Conservation (phyloP, 2,888 invertebrate species). For the Cotesia congregata region DNA sequence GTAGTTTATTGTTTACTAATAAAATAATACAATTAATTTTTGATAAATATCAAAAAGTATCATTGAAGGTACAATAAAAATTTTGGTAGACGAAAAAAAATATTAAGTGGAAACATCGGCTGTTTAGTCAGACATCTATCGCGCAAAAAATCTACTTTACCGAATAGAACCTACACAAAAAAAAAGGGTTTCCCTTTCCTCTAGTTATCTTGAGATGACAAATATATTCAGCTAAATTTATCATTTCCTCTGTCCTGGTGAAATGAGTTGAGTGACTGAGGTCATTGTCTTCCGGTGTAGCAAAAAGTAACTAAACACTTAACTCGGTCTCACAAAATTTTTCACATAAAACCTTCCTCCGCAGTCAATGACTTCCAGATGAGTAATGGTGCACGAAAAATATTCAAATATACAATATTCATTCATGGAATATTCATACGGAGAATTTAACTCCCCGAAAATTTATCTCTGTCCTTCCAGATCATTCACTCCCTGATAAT, state of each 20-base stretch:
- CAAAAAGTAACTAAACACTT: too few relatives aligned
- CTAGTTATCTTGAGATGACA: too few relatives aligned
- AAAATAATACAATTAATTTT: too few relatives aligned
- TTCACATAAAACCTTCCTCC: neutral
- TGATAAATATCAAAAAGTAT: too few relatives aligned
- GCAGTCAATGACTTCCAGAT: neutral
- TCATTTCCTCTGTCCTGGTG: neutral
- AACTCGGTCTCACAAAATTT: neutral
- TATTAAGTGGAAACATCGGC: constrained; percentile 5
- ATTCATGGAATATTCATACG: neutral
- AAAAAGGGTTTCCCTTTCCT: too few relatives aligned
- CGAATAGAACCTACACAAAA: neutral
- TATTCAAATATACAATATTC: neutral
- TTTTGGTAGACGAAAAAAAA: neutral
- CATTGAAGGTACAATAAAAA: neutral
- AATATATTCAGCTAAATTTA: neutral
- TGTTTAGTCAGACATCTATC: constrained; percentile 14
- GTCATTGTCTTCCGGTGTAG: too few relatives aligned
- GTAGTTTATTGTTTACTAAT: too few relatives aligned
- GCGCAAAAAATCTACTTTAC: constrained; percentile 7
- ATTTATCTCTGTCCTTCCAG: neutral
- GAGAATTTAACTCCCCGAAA: neutral
- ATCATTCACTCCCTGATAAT: neutral
- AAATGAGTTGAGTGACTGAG: too few relatives aligned
- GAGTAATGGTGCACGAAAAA: neutral